phyloP scores from a whole-genome alignment of 2,113 vertebrate genomes.

The Clinocottus analis region DNA sequence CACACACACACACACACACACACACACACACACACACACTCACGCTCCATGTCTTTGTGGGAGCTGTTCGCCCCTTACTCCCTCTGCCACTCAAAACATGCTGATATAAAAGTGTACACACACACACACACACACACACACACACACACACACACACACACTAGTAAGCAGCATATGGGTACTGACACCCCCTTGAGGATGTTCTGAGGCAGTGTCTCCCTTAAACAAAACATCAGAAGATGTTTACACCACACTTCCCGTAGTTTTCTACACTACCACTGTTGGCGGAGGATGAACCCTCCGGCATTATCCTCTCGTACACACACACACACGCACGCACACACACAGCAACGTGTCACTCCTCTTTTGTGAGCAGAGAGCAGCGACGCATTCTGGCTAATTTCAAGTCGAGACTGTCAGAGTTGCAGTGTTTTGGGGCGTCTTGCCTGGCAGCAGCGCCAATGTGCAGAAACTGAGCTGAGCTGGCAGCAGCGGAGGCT shows the following conservation, averaged over 20 bases:
- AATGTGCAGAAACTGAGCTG: conserved; percentile 34
- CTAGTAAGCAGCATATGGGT: conserved; percentile 9
- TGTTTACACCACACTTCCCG: conserved; percentile 33
- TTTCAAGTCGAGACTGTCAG: conserved; percentile 25
- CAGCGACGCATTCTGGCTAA: conserved; percentile 7
- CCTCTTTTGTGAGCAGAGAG: conserved; percentile 29
- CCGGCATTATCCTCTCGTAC: neutral
- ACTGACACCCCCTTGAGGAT: conserved; percentile 52
- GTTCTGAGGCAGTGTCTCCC: conserved; percentile 28
- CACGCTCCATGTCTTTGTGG: conserved; percentile 7
- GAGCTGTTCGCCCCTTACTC: conserved; percentile 9
- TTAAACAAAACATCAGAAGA: conserved; percentile 37
- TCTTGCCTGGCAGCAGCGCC: conserved; percentile 24
- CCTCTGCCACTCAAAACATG: neutral
- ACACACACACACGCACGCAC: conserved; percentile 1
- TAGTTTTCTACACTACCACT: neutral
- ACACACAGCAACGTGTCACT: conserved; percentile 5
- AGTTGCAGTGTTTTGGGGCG: conserved; percentile 17
- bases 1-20: neutral
- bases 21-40: neutral
- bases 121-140: neutral
- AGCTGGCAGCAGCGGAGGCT: conserved; percentile 29
- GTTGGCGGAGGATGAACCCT: conserved; percentile 10
- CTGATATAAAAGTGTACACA: neutral
- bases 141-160: neutral